phyloP scores from a whole-genome alignment of 2,797 vertebrate species.

The Sebastes glaucus region DNA sequence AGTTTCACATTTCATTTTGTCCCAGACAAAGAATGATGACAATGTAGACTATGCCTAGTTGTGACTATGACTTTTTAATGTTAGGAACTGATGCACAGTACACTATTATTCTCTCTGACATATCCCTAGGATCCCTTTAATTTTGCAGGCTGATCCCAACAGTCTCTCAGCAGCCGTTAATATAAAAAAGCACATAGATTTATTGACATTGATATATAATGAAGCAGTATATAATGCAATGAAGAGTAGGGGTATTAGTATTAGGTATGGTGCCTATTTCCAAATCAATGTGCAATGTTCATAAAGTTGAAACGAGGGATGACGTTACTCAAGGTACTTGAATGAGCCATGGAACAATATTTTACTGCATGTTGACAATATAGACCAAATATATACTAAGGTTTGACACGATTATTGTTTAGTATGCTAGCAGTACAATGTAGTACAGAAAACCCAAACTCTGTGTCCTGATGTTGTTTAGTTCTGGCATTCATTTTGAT shows the following conservation, averaged over 20 bases:
- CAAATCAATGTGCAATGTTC: neutral
- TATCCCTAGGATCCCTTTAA: neutral
- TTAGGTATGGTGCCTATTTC: neutral
- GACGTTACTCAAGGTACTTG: neutral
- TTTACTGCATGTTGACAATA: neutral
- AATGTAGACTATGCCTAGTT: neutral
- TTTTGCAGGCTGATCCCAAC: neutral
- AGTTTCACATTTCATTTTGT: neutral
- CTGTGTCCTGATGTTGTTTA: neutral
- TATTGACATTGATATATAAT: neutral
- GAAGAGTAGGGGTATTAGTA: neutral
- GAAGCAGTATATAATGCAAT: neutral
- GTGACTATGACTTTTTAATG: neutral
- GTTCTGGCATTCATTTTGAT: constrained; percentile 34
- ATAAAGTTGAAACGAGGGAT: neutral
- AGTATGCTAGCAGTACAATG: neutral
- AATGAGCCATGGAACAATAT: neutral
- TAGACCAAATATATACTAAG: neutral
- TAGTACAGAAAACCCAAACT: neutral
- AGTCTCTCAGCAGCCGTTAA: neutral
- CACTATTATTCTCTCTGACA: neutral
- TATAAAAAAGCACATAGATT: neutral
- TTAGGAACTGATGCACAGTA: neutral
- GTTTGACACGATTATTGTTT: neutral
- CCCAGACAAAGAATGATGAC: neutral